Evolutionary conservation across 2,113 vertebrate genomes (phyloP).

Genomic region (Sceloporus undulatus): DNA sequence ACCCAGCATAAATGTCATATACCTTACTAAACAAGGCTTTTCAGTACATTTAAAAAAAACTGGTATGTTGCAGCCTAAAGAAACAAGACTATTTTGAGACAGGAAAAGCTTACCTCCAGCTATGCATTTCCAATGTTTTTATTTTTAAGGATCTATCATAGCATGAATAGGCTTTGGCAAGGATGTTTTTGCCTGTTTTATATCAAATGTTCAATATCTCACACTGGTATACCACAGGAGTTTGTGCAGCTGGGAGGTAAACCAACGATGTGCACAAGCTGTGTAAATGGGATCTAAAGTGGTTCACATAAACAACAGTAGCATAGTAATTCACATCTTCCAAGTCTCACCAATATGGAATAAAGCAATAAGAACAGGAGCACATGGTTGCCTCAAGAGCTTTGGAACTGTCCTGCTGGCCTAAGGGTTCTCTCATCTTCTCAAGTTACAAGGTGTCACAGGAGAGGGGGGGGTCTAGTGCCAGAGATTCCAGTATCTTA

Average conservation of each 20-base stretch:
- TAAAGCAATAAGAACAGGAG: constrained; percentile 19
- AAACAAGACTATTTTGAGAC: not conserved
- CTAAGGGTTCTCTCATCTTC: not conserved
- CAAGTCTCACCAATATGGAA: constrained; percentile 31
- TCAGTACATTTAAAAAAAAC: not conserved
- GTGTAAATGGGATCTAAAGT: not conserved
- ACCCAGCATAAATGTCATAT: constrained; percentile 9
- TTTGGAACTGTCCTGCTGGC: no score
- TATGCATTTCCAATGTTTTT: not conserved
- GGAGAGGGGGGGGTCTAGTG: constrained; percentile 36
- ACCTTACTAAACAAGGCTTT: not conserved
- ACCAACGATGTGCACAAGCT: not conserved
- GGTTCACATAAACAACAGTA: no score
- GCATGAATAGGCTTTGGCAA: not conserved
- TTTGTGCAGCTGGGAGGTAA: not conserved
- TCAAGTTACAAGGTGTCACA: constrained; percentile 13
- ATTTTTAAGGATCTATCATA: not conserved
- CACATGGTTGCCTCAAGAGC: no score
- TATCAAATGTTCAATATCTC: not conserved
- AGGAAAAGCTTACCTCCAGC: not conserved
- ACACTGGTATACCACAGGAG: not conserved
- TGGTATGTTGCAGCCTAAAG: not conserved
- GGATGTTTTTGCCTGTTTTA: constrained; percentile 6
- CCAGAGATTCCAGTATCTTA: constrained; percentile 51
- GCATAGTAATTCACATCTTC: not conserved